These are phyloP conservation scores for Triplophysa yarkandensis DNA, from an alignment of 2,797 vertebrate species.

Conservation along the genomic window DNA sequence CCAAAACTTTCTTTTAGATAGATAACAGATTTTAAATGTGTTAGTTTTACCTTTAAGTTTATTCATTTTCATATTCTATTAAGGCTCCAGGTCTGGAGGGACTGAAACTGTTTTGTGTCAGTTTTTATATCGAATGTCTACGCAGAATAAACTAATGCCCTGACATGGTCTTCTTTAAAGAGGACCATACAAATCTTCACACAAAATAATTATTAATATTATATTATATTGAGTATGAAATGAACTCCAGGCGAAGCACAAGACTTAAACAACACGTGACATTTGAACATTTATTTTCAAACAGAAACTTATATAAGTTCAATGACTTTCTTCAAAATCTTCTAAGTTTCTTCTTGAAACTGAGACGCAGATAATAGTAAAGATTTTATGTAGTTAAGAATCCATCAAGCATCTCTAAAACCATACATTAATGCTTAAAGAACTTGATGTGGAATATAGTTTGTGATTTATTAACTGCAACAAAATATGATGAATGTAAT, in stretches of 20 bases:
- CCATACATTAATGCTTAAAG: not conserved
- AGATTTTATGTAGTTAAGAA: not conserved
- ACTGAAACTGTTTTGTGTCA: not conserved
- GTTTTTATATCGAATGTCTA: not conserved
- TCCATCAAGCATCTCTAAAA: not conserved
- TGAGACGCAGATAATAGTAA: no score
- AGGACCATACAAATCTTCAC: not conserved
- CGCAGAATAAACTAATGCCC: not conserved
- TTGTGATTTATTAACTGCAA: not conserved
- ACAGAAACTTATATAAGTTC: not conserved
- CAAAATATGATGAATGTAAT: not conserved
- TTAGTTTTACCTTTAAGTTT: no score
- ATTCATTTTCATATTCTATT: not conserved
- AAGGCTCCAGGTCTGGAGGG: not conserved
- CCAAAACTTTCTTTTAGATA: not conserved
- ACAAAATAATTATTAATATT: no score
- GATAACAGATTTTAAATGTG: not conserved
- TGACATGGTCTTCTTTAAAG: not conserved
- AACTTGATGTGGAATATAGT: not conserved
- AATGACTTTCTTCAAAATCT: not conserved
- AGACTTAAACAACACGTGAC: not conserved
- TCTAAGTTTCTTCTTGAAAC: not conserved
- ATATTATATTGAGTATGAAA: not conserved
- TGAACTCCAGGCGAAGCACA: not conserved
- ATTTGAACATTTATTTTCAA: conserved; percentile 6